phyloP scores from a whole-genome alignment of 2,888 invertebrate genomes.

The Villa cingulata region DNA sequence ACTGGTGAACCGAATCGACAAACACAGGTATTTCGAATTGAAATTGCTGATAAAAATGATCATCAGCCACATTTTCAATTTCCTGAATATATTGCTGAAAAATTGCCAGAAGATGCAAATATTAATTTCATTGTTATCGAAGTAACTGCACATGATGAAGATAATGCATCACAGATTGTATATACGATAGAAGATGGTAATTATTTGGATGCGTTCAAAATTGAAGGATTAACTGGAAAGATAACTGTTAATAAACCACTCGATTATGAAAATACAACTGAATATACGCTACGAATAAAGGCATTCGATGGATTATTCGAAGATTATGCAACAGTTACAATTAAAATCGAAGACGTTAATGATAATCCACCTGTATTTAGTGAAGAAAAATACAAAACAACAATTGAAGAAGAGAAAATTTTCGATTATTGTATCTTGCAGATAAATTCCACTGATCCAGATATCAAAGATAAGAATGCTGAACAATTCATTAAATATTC shows the following conservation, averaged over 20 bases:
- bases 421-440: slow-evolving; percentile 55
- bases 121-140: slow-evolving; percentile 70
- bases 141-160: slow-evolving; percentile 76
- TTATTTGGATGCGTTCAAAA: slow-evolving; percentile 70
- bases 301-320: slow-evolving; percentile 75
- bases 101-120: slow-evolving; percentile 72
- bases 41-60: slow-evolving; percentile 92
- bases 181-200: slow-evolving; percentile 85
- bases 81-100: slow-evolving; percentile 55
- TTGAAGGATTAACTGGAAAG: slow-evolving; percentile 72
- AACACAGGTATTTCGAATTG: slow-evolving; percentile 73
- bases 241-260: slow-evolving; percentile 63
- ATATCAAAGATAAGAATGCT: slow-evolving; percentile 59
- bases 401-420: slow-evolving; percentile 59
- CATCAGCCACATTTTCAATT: slow-evolving; percentile 83
- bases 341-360: slow-evolving; percentile 79
- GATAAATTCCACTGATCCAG: slow-evolving; percentile 69
- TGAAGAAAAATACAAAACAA: slow-evolving; percentile 53
- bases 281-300: slow-evolving; percentile 68
- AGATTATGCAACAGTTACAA: slow-evolving; percentile 69
- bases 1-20: slow-evolving; percentile 57
- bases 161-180: slow-evolving; percentile 73
- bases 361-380: slow-evolving; percentile 81
- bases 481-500: slow-evolving; percentile 68
- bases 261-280: slow-evolving; percentile 74